Conservation (phyloP, 2,797 vertebrate genomes). For the Lacerta bilineata region DNA sequence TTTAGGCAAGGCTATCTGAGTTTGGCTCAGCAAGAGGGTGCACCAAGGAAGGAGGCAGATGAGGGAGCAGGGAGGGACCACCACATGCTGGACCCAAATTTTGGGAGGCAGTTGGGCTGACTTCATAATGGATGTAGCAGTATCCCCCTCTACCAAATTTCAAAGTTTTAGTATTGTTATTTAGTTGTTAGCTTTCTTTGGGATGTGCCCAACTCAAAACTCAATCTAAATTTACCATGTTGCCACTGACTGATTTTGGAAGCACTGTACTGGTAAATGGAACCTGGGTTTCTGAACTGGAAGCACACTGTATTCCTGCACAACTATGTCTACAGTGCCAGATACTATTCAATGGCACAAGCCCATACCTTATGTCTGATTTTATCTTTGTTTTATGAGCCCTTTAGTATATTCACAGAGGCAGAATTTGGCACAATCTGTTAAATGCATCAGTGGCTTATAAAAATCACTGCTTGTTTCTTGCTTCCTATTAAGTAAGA, state of each 20-base stretch:
- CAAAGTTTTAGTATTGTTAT: not conserved
- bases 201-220: not conserved
- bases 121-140: not conserved
- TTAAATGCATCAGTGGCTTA: constrained; percentile 30
- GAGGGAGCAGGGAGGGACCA: no score
- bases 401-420: not conserved
- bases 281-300: not conserved
- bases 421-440: constrained; percentile 47
- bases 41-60: no score
- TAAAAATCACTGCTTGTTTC: constrained; percentile 53
- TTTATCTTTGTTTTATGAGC: not conserved
- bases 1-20: not conserved
- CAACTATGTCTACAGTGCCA: not conserved
- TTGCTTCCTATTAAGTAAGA: constrained; percentile 53
- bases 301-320: not conserved
- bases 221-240: not conserved
- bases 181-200: not conserved
- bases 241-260: not conserved
- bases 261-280: not conserved
- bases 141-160: not conserved
- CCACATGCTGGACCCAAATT: not conserved
- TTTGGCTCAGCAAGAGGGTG: not conserved
- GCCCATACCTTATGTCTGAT: not conserved
- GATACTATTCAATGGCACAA: not conserved
- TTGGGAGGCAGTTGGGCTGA: not conserved